phyloP scores from a whole-genome alignment of 2,888 invertebrate genomes.

The Isotomurus palustris region DNA sequence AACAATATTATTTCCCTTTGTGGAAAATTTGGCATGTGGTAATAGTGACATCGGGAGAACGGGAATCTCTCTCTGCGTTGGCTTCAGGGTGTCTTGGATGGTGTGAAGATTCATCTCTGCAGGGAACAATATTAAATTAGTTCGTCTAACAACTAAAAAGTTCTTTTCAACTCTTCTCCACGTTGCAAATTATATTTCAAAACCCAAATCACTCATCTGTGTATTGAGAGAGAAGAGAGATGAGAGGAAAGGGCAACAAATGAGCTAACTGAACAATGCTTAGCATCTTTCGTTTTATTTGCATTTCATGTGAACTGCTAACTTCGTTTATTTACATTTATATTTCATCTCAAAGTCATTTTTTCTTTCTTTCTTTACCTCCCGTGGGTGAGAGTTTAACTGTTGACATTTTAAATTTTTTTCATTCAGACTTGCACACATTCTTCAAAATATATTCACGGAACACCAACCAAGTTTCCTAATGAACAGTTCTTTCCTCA shows the following conservation, averaged over 20 bases:
- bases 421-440: too few relatives aligned
- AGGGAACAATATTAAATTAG: slow-evolving; percentile 8
- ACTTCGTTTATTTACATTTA: slow-evolving; percentile 10
- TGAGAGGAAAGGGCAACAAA: slow-evolving; percentile 9
- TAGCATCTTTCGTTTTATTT: slow-evolving; percentile 8
- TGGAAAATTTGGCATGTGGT: slow-evolving; percentile 3
- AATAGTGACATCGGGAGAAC: not conserved
- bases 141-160: slow-evolving; percentile 5
- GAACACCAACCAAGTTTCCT: slow-evolving; percentile 13
- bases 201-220: slow-evolving; percentile 12
- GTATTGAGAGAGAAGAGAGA: slow-evolving; percentile 1
- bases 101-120: too few relatives aligned
- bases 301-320: slow-evolving; percentile 5
- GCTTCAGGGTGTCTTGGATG: not conserved
- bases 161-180: slow-evolving; percentile 5
- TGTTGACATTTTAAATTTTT: slow-evolving; percentile 10
- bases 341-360: slow-evolving; percentile 8
- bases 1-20: not conserved
- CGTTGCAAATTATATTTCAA: slow-evolving; percentile 3
- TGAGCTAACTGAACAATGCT: slow-evolving; percentile 4
- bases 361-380: too few relatives aligned
- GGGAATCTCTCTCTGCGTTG: too few relatives aligned
- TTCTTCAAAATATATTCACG: not conserved
- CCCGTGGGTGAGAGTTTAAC: slow-evolving; percentile 16
- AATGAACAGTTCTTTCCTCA: slow-evolving; percentile 10